Percentiles rank a stretch among this genome's conserved stretches.
These are phyloP conservation scores for Bombus breviceps DNA, from an alignment of 1,140 invertebrate genomes.

Conservation along the genomic window DNA sequence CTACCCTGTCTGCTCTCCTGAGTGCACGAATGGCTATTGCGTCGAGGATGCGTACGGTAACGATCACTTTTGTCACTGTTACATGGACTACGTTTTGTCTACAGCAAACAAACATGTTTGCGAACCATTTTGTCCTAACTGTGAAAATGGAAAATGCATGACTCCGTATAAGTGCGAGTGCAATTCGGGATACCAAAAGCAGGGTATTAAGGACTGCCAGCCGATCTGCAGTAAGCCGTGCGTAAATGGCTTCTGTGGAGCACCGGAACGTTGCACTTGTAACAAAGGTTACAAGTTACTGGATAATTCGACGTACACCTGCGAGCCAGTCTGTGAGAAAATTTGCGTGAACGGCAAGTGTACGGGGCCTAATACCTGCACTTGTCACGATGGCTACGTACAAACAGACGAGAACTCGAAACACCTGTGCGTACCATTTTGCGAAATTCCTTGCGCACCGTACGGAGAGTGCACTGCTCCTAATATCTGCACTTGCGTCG, in stretches of 20 bases:
- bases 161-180: conserved; percentile 48
- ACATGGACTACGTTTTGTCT: rapidly evolving
- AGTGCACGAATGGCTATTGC: conserved; percentile 85
- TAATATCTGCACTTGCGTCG: conserved; percentile 66
- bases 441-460: conserved; percentile 26
- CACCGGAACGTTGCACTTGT: conserved; percentile 62
- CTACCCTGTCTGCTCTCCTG: conserved; percentile 83
- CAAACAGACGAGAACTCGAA: neutral
- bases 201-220: neutral
- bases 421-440: conserved; percentile 27
- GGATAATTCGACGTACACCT: neutral
- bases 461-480: conserved; percentile 67
- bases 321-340: conserved; percentile 61
- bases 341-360: conserved; percentile 64
- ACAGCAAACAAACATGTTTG: conserved; percentile 73
- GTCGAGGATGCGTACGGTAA: conserved; percentile 84
- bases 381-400: conserved; percentile 42
- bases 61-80: neutral
- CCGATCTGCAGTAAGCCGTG: conserved; percentile 65
- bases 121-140: conserved; percentile 82
- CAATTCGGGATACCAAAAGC: conserved; percentile 36
- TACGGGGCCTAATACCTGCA: conserved; percentile 56
- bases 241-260: conserved; percentile 48
- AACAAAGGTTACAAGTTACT: conserved; percentile 33
- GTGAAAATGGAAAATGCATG: conserved; percentile 56